phyloP scores from a whole-genome alignment of 2,797 vertebrate genomes.

The Buceros bicornis region DNA sequence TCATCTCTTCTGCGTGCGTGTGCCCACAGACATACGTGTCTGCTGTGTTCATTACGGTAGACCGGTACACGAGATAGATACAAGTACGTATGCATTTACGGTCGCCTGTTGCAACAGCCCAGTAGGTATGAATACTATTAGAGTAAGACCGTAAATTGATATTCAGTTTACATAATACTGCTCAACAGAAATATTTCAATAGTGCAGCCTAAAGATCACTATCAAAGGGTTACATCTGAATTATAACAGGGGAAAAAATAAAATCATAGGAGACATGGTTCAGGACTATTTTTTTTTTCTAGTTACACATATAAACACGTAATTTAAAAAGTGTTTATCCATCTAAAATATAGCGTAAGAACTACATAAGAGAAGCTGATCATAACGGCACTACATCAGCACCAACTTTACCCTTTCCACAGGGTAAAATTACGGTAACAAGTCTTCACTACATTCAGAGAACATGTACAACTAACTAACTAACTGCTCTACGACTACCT shows the following conservation, averaged over 20 bases:
- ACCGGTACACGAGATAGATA: accelerated
- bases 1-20: background rate
- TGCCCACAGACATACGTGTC: background rate
- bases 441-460: background rate
- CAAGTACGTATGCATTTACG: accelerated
- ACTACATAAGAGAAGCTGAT: background rate
- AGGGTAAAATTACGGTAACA: background rate
- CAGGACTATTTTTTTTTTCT: background rate
- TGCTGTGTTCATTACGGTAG: background rate
- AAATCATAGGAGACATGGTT: background rate
- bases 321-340: background rate
- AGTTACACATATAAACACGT: background rate
- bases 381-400: accelerated
- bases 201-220: background rate
- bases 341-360: background rate
- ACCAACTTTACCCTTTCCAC: background rate
- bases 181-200: background rate
- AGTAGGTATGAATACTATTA: background rate
- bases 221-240: background rate
- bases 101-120: background rate
- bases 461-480: background rate
- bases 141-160: background rate
- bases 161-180: background rate
- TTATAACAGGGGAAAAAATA: background rate
- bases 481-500: background rate